phyloP scores from a whole-genome alignment of 2,113 vertebrate genomes.

The Athene noctua region DNA sequence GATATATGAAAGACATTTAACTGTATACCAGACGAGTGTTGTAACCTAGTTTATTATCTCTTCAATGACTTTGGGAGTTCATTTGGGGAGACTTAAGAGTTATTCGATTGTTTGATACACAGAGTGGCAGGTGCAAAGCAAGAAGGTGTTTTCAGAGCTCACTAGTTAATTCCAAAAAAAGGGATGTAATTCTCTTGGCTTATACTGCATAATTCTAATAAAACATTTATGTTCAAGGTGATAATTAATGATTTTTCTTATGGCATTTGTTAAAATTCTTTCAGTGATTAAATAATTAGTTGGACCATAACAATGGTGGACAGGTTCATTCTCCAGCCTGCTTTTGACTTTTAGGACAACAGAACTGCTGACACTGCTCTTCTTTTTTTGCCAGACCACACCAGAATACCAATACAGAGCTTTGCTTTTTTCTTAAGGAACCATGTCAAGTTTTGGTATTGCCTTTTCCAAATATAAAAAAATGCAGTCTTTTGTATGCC shows the following conservation, averaged over 20 bases:
- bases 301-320: background rate
- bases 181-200: slow-evolving; percentile 46
- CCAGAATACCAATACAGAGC: background rate
- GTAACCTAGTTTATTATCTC: slow-evolving; percentile 62
- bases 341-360: background rate
- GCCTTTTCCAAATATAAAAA: background rate
- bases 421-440: background rate
- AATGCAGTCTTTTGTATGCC: background rate
- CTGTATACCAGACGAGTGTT: slow-evolving; percentile 46
- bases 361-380: background rate
- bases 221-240: slow-evolving; percentile 53
- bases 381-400: background rate
- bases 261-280: background rate
- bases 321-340: background rate
- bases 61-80: slow-evolving; percentile 63
- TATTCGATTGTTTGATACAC: slow-evolving; percentile 51
- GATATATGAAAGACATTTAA: slow-evolving; percentile 72
- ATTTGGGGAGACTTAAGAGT: slow-evolving; percentile 59
- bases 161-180: slow-evolving; percentile 28
- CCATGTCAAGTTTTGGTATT: background rate
- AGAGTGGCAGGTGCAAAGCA: background rate
- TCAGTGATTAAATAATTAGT: background rate
- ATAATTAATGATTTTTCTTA: background rate
- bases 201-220: slow-evolving; percentile 8
- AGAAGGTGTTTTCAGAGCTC: slow-evolving; percentile 15